Evolutionary conservation across 2,113 vertebrate species (phyloP).

Genomic region (Bostrychus sinensis): DNA sequence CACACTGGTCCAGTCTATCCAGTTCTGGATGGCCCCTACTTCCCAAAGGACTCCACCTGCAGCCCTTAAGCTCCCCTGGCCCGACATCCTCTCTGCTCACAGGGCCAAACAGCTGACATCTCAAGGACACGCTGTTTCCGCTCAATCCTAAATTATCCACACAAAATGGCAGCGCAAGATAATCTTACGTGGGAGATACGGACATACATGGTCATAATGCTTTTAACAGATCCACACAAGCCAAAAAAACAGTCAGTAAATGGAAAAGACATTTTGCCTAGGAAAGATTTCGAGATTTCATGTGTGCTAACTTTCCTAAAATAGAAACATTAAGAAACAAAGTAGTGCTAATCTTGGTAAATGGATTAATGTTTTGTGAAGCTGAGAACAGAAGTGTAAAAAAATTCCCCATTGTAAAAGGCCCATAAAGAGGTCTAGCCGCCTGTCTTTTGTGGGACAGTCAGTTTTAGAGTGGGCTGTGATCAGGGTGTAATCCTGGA

Average conservation of each 20-base stretch:
- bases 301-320: constrained; percentile 21
- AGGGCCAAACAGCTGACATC: constrained; percentile 31
- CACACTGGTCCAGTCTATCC: no score
- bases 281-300: constrained; percentile 7
- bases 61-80: constrained; percentile 26
- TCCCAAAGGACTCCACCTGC: constrained; percentile 34
- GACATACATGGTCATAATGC: constrained; percentile 29
- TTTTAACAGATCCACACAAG: constrained; percentile 34
- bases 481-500: constrained; percentile 50
- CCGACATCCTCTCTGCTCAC: neutral
- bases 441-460: neutral
- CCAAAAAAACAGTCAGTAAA: neutral
- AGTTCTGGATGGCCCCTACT: no score
- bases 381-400: constrained; percentile 33
- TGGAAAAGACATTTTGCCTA: neutral
- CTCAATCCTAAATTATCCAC: constrained; percentile 41
- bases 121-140: constrained; percentile 35
- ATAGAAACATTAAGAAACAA: constrained; percentile 51
- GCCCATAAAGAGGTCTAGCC: constrained; percentile 27
- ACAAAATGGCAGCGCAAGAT: constrained; percentile 34
- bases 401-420: constrained; percentile 36
- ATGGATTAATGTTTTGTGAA: constrained; percentile 49
- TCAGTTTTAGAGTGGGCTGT: constrained; percentile 6
- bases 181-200: constrained; percentile 34
- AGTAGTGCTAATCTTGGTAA: constrained; percentile 31